A percentile compares a stretch with the other conserved stretches of the same genome.
phyloP scores from a whole-genome alignment of 2,888 invertebrate species.

The Polietes domitor region DNA sequence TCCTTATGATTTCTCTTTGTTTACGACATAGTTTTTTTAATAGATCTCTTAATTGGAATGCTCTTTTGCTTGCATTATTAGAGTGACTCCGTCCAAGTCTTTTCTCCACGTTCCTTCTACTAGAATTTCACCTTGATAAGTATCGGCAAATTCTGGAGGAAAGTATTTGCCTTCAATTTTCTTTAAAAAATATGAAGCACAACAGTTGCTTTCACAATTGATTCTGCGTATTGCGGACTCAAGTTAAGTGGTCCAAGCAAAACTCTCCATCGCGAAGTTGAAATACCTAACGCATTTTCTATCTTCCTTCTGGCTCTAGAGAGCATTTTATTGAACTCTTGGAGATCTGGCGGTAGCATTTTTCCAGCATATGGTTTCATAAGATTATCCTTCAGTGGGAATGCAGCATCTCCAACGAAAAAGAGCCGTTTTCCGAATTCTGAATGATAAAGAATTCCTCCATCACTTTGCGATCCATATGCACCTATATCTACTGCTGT shows the following conservation, averaged over 20 bases:
- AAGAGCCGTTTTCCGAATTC: constrained; percentile 10
- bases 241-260: too few relatives aligned
- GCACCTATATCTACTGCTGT: constrained; percentile 19
- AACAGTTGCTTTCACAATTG: background rate
- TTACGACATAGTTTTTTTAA: too few relatives aligned
- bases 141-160: too few relatives aligned
- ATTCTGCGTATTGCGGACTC: background rate
- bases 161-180: background rate
- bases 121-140: too few relatives aligned
- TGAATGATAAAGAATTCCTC: background rate
- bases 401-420: constrained; percentile 7
- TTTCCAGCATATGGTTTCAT: constrained; percentile 48
- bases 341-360: constrained; percentile 22
- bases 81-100: too few relatives aligned
- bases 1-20: too few relatives aligned
- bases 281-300: constrained; percentile 38
- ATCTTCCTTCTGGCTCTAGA: constrained; percentile 43
- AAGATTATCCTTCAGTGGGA: constrained; percentile 31
- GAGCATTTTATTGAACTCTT: constrained; percentile 45
- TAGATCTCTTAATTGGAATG: too few relatives aligned
- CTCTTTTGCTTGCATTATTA: too few relatives aligned
- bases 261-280: background rate
- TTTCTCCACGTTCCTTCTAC: too few relatives aligned
- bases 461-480: constrained; percentile 22
- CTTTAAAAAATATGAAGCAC: background rate